Base-by-base conservation (phyloP, 2,888 invertebrate species). In the Lordiphosa fenestrarum region DNA sequence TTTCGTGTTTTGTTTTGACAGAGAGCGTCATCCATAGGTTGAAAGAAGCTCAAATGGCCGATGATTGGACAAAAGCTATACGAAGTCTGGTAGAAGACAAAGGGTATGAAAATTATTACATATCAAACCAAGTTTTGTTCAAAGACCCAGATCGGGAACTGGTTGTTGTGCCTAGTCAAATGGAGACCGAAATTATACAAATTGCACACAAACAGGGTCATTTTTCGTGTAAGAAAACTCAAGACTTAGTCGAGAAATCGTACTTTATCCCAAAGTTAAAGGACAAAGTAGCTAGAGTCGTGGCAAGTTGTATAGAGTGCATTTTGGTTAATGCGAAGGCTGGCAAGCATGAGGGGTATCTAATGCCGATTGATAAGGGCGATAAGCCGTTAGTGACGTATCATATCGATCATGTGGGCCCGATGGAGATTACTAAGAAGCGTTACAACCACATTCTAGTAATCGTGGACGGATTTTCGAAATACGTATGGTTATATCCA, bases 251-350 rank as follows among this genome's bases (percentile, higher is more conserved):
- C 2, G 47, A 54, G 7, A 59, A 46, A 12, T 46, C 25, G 4
- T 52, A 55, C n/a, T 51, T 30, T 38, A 52, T 61, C 30, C 40
- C 35, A 21, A 49, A 37, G 37, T 9, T 56, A 5, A 37, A 41
- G 12, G 42, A 48, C 2, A 38, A 53, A 41, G 53, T 58, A 13
- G 37, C 13, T n/a, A 3, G 48, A 15, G 30, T 53, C 3, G 41
- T 53, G 6, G 21, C 9, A 10, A 42, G 30, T 48, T 53, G 52
- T 19, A 19, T 52, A 2, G 37, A 52, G 13, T 58, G 57, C 25
- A 37, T 52, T 40, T 30, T 15, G 15, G 15, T 15, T 15, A 15
- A 15, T 15, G 15, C 15, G 15, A 15, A 15, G 15, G 15, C 15
- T 15, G 15, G 15, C 15, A 15, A 15, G 15, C 15, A 15, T 15